Base-by-base conservation (phyloP, 2,797 vertebrate genomes). In the Crypturellus tataupa region DNA sequence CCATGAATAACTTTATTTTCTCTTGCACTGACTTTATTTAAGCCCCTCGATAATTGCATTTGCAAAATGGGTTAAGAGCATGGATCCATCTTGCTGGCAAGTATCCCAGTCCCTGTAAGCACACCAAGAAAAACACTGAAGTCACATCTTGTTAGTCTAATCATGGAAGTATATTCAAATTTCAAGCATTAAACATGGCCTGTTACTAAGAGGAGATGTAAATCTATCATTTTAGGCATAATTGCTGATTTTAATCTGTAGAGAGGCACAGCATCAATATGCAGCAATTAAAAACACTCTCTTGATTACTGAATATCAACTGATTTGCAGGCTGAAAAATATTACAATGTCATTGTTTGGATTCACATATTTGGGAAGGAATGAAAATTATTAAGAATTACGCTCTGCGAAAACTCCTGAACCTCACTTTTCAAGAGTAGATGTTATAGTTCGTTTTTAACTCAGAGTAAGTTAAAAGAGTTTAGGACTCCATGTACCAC, bases 61-160 rank as follows among this genome's bases (percentile, higher is more conserved):
- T 95, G 75, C 62, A 94, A 94, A 95, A 94, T 60, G 79, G 78
- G 79, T 93, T 97, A 97, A 96, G 94, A 97, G 78, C 81, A 84
- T 19, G 64, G 70, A 94, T 90, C 93, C 96, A 91, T 73, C 80
- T 83, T 62, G 49, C 42, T 93, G 92, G 91, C 60, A 86, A 75
- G 58, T 33, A 89, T 47, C 20, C 86, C 72, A 90, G 80, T 59
- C 39, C 49, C 40, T 76, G 65, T 86, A 76, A 95, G 72, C 72
- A 87, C 33, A 85, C 77, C 49, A 73, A 73, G 60, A 67, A 72
- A 87, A 86, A 83, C 69, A 83, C 4, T n/a, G 53, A 84, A 49
- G 73, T 87, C 86, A 94, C 23, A 65, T 80, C 77, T 91, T 1
- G 1, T 88, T 86, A 93, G 39, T 29, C 27, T 90, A 73, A 94